These are phyloP conservation scores for Borostomias antarcticus DNA, from an alignment of 2,797 vertebrate genomes.

Conservation along the genomic window DNA sequence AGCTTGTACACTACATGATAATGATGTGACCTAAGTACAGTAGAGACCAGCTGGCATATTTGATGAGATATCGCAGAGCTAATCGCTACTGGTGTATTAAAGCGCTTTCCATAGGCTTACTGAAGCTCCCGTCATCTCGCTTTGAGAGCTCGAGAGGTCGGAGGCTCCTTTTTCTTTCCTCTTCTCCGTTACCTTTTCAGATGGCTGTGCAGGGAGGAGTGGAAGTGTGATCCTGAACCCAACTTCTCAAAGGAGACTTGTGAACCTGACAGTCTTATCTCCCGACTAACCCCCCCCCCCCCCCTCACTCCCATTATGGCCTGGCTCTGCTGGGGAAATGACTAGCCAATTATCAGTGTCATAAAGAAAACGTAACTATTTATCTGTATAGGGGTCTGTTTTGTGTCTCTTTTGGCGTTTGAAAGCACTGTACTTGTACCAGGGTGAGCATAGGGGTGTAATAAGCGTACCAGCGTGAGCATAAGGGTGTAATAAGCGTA, in stretches of 20 bases:
- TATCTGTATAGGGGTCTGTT: not conserved
- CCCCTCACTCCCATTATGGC: too few species aligned
- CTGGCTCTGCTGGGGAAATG: slow-evolving; percentile 3
- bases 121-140: slow-evolving; percentile 62
- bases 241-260: slow-evolving; percentile 58
- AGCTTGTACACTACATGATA: not conserved
- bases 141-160: slow-evolving; percentile 30
- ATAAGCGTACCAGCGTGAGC: too few species aligned
- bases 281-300: too few species aligned
- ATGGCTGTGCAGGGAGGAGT: slow-evolving; percentile 69
- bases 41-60: slow-evolving; percentile 26
- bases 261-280: slow-evolving; percentile 34
- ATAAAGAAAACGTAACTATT: not conserved
- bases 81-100: slow-evolving; percentile 52
- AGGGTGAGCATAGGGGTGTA: too few species aligned
- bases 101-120: slow-evolving; percentile 66
- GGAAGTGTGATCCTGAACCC: slow-evolving; percentile 65
- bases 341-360: not conserved
- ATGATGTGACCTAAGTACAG: slow-evolving; percentile 8
- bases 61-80: slow-evolving; percentile 44
- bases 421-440: not conserved
- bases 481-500: too few species aligned
- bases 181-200: too few species aligned
- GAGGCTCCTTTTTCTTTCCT: too few species aligned
- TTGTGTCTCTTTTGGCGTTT: not conserved